Evolutionary conservation across 2,888 invertebrate species (phyloP).

Genomic region (Xylocampa areola): DNA sequence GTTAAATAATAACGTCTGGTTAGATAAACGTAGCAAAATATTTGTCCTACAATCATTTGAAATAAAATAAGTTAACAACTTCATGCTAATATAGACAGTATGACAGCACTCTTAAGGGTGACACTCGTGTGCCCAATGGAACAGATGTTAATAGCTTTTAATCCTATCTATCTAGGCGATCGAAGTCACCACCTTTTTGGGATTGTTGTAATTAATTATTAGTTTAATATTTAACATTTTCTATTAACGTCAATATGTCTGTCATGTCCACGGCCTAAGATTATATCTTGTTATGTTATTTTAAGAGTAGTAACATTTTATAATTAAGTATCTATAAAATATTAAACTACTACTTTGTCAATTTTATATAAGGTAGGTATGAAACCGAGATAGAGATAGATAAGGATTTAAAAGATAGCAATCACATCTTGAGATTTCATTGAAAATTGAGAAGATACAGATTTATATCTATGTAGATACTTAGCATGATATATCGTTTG

Average conservation of each 20-base stretch:
- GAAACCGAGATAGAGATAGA: neutral
- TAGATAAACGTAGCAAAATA: constrained; percentile 39
- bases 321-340: constrained; percentile 15
- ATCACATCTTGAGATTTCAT: neutral
- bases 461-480: constrained; percentile 1
- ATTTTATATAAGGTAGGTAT: neutral
- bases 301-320: constrained; percentile 19
- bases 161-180: constrained; percentile 60
- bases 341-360: constrained; percentile 12
- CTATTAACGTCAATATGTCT: constrained; percentile 53
- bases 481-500: neutral
- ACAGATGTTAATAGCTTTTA: constrained; percentile 58
- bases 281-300: constrained; percentile 39
- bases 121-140: constrained; percentile 35
- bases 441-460: constrained; percentile 4
- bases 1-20: constrained; percentile 53
- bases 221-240: constrained; percentile 54
- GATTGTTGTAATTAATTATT: constrained; percentile 62
- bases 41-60: constrained; percentile 43
- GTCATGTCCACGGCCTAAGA: constrained; percentile 27
- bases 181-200: constrained; percentile 63
- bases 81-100: constrained; percentile 31
- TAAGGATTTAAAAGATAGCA: too few species aligned
- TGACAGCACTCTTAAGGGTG: constrained; percentile 19
- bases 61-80: constrained; percentile 18